Conservation (phyloP, 2,113 vertebrate genomes). For the Tragulus kanchil region DNA sequence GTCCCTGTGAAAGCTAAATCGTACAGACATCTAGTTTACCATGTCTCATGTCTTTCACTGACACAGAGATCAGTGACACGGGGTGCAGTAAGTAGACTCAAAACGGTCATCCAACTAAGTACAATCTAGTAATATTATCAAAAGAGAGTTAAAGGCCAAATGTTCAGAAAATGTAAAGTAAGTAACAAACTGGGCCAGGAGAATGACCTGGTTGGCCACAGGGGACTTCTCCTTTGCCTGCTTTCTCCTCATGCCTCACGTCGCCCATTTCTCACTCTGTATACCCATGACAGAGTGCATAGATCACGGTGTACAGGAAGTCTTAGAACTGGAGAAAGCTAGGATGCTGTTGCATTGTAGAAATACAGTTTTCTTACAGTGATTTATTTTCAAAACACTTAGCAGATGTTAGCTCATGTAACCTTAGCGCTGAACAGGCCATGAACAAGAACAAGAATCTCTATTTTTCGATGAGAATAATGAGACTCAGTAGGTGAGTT, state of each 20-base stretch:
- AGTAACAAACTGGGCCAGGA: neutral
- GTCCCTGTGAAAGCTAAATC: neutral
- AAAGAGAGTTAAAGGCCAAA: neutral
- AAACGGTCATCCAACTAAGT: neutral
- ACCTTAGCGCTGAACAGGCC: neutral
- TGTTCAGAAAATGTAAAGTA: neutral
- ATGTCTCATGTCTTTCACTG: neutral
- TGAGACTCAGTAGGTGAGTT: neutral
- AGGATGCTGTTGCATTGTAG: neutral
- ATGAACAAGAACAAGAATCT: slow-evolving; percentile 1
- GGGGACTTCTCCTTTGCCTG: neutral
- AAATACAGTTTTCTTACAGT: neutral
- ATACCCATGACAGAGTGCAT: neutral
- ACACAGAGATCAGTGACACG: neutral
- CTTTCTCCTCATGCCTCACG: neutral
- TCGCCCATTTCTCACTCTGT: neutral
- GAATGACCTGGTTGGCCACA: neutral
- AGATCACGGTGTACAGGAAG: neutral
- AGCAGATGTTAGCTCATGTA: neutral
- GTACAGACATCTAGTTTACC: neutral
- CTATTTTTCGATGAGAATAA: neutral
- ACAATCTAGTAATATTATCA: neutral
- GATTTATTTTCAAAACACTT: neutral
- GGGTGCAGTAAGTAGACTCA: neutral
- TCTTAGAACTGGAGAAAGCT: neutral